phyloP scores from a whole-genome alignment of 2,888 invertebrate species.

The Dione vanillae region DNA sequence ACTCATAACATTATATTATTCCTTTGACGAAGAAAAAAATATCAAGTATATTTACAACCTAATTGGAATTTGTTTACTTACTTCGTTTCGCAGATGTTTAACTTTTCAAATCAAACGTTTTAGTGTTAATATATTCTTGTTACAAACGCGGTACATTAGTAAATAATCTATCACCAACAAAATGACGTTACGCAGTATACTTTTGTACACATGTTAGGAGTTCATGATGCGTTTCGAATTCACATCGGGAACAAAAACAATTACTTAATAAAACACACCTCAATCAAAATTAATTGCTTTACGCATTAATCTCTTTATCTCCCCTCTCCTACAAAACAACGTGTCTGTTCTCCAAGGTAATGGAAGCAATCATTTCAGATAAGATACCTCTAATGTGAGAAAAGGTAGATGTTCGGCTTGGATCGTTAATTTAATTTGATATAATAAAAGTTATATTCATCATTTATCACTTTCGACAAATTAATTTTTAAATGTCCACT shows the following conservation, averaged over 20 bases:
- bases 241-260: slow-evolving; percentile 79
- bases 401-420: slow-evolving; percentile 77
- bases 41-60: slow-evolving; percentile 36
- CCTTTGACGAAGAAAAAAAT: slow-evolving; percentile 37
- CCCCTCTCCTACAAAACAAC: slow-evolving; percentile 77
- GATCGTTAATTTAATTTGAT: slow-evolving; percentile 84
- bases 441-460: slow-evolving; percentile 83
- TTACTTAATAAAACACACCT: slow-evolving; percentile 82
- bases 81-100: not conserved
- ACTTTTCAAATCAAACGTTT: not conserved
- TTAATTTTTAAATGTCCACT: slow-evolving; percentile 83
- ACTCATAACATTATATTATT: slow-evolving; percentile 56
- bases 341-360: slow-evolving; percentile 77
- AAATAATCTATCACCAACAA: slow-evolving; percentile 33
- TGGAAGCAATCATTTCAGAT: slow-evolving; percentile 84
- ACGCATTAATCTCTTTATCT: slow-evolving; percentile 84
- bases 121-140: not conserved
- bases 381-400: slow-evolving; percentile 83
- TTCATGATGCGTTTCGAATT: slow-evolving; percentile 72
- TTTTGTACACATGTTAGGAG: slow-evolving; percentile 58
- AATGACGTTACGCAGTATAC: slow-evolving; percentile 41
- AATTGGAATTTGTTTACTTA: slow-evolving; percentile 26
- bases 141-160: not conserved
- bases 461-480: slow-evolving; percentile 85
- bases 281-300: slow-evolving; percentile 84